These are phyloP conservation scores for Turritopsis rubra DNA, from an alignment of 30 jellyfish, hydroid and myxozoan species.

Conservation along the genomic window DNA sequence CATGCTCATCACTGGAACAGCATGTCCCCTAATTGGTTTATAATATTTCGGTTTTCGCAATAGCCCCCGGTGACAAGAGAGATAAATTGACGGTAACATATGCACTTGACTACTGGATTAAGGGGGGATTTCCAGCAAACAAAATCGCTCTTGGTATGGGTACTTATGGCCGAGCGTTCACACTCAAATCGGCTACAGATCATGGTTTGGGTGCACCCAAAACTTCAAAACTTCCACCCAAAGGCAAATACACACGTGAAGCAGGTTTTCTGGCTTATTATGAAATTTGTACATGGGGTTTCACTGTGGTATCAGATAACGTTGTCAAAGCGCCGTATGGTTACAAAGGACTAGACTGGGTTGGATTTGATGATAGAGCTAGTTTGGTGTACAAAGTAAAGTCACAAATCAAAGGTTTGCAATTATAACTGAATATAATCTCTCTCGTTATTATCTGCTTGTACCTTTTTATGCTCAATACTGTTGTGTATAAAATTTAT, in stretches of 20 bases:
- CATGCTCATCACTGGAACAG: no score
- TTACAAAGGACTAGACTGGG: constrained; percentile 42
- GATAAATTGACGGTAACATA: constrained; percentile 30
- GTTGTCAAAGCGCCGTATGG: constrained; percentile 43
- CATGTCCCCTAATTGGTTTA: no score
- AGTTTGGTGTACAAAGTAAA: constrained; percentile 34
- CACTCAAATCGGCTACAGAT: constrained; percentile 21
- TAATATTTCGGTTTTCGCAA: background rate
- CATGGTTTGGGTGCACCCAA: constrained; percentile 44
- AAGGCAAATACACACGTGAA: constrained; percentile 43
- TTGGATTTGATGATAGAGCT: constrained; percentile 41
- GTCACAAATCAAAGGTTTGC: constrained; percentile 26
- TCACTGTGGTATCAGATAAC: constrained; percentile 39
- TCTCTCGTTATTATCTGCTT: no score
- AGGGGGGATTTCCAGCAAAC: constrained; percentile 44
- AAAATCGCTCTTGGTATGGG: constrained; percentile 59
- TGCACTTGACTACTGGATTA: constrained; percentile 50
- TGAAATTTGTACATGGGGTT: constrained; percentile 46
- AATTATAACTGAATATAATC: no score
- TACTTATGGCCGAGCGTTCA: constrained; percentile 48
- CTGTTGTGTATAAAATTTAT: no score
- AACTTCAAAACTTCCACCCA: constrained; percentile 23
- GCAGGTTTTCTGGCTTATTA: constrained; percentile 54
- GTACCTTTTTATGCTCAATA: no score
- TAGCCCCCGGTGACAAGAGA: background rate